Conservation (phyloP, 2,888 invertebrate genomes). For the Cynaeus angustus region DNA sequence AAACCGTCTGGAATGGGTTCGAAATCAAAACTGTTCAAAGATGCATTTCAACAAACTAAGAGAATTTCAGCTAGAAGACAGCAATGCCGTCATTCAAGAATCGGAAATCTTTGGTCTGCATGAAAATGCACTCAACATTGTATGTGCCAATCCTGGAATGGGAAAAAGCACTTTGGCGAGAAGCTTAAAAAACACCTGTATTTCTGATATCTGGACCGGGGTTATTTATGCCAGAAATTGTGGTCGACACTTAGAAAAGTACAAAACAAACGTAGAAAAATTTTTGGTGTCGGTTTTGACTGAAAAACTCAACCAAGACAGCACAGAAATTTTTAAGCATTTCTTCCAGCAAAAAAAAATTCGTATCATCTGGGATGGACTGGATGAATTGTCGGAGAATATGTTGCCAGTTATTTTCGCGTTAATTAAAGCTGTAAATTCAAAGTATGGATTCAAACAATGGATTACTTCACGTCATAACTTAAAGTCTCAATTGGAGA, state of each 20-base stretch:
- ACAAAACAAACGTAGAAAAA: not conserved
- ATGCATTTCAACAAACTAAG: not conserved
- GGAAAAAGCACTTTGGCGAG: constrained; percentile 8
- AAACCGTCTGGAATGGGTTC: constrained; percentile 2
- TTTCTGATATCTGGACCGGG: not conserved
- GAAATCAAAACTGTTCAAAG: not conserved
- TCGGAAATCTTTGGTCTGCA: not conserved
- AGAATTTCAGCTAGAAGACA: not conserved
- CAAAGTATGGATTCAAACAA: constrained; percentile 7
- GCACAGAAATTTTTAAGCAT: not conserved
- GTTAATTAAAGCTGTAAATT: not conserved
- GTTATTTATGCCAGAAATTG: constrained; percentile 6
- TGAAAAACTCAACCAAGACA: not conserved
- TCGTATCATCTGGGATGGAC: constrained; percentile 8
- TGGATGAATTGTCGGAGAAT: constrained; percentile 2
- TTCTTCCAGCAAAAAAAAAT: not conserved
- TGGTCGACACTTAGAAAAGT: not conserved
- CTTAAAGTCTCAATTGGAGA: not conserved
- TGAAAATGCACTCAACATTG: constrained; percentile 2
- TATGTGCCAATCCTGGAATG: constrained; percentile 17
- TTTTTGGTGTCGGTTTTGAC: not conserved
- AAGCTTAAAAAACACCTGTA: constrained; percentile 12
- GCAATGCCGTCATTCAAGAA: not conserved
- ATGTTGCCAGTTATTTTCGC: not conserved
- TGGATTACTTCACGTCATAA: constrained; percentile 10